Evolutionary conservation across 2,888 invertebrate genomes (phyloP).

Genomic region (Ernsta delagoae): DNA sequence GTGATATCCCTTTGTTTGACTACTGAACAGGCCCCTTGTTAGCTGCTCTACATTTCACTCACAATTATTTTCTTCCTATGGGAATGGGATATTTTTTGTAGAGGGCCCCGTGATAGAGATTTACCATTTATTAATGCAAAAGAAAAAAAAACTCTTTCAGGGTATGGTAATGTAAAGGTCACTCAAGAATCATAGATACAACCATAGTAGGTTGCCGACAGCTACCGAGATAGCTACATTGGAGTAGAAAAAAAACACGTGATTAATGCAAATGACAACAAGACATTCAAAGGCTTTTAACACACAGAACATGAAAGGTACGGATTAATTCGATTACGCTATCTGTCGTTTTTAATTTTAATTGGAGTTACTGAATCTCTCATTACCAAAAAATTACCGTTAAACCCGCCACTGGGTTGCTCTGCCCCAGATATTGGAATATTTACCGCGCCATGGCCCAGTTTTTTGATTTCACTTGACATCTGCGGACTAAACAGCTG

Average conservation of each 20-base stretch:
- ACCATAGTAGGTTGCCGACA: too few species aligned
- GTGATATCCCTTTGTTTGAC: conserved; percentile 1
- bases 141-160: not conserved
- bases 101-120: conserved; percentile 1
- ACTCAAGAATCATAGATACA: not conserved
- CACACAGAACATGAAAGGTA: too few species aligned
- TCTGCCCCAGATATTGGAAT: conserved; percentile 11
- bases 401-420: conserved; percentile 9
- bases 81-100: conserved; percentile 8
- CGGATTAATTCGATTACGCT: not conserved
- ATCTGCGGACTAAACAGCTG: conserved; percentile 23
- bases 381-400: conserved; percentile 1
- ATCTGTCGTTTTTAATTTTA: not conserved
- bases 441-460: conserved; percentile 11
- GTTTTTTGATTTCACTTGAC: conserved; percentile 6
- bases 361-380: not conserved
- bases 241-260: too few species aligned
- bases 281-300: too few species aligned
- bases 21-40: not conserved
- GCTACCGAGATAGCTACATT: too few species aligned
- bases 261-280: too few species aligned
- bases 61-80: conserved; percentile 14
- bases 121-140: conserved; percentile 13
- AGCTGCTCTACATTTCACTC: conserved; percentile 5
- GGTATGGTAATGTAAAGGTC: not conserved